These are phyloP conservation scores for Platichthys stellatus DNA, from an alignment of 2,113 vertebrate species.

Conservation along the genomic window DNA sequence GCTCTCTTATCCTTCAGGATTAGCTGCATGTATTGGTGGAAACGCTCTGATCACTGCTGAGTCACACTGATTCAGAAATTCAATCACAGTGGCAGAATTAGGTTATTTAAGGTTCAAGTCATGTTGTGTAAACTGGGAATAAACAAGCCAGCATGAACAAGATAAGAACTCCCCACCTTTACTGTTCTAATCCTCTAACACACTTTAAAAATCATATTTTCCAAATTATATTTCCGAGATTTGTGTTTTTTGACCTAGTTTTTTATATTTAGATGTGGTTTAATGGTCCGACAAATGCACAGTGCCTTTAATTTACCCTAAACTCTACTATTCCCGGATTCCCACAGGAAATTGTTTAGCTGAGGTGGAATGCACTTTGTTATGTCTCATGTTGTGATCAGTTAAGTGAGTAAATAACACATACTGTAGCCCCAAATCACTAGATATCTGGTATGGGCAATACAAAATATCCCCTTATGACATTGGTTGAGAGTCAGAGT, in stretches of 20 bases:
- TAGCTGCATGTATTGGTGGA: constrained; percentile 1
- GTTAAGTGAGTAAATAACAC: background rate
- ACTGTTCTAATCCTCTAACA: background rate
- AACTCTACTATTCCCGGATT: background rate
- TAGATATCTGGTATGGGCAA: background rate
- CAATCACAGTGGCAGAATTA: background rate
- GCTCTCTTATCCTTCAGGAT: background rate
- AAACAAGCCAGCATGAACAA: background rate
- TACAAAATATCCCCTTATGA: background rate
- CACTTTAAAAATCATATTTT: no score
- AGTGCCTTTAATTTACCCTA: background rate
- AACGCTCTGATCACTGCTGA: constrained; percentile 33
- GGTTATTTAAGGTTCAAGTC: background rate
- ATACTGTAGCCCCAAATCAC: background rate
- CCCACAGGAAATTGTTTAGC: background rate
- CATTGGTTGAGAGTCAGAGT: no score
- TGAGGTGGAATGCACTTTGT: background rate
- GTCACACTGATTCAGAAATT: constrained; percentile 21
- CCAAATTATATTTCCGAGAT: no score
- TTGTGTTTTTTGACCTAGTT: background rate
- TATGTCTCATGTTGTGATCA: background rate
- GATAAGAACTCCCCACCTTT: background rate
- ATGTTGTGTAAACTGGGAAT: background rate
- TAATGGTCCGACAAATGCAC: background rate
- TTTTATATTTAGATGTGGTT: background rate